phyloP scores from a whole-genome alignment of 2,888 invertebrate species.

The Ormyrus labotus region DNA sequence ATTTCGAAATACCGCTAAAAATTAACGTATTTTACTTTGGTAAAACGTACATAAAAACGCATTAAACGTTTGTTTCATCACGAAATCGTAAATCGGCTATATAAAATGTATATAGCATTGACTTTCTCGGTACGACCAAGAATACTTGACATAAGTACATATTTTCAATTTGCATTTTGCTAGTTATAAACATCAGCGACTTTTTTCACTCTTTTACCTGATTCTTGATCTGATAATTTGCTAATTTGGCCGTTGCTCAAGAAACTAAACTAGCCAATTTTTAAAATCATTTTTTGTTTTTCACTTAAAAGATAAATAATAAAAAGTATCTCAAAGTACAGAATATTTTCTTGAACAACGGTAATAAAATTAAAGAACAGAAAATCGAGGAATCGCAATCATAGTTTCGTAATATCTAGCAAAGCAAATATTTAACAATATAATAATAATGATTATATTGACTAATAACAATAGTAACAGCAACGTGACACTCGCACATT shows the following conservation, averaged over 20 bases:
- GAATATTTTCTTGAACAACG: conserved; percentile 33
- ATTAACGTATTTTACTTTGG: conserved; percentile 56
- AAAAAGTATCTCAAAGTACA: conserved; percentile 27
- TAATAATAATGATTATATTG: conserved; percentile 53
- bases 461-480: conserved; percentile 61
- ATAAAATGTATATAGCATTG: conserved; percentile 49
- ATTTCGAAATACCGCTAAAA: conserved; percentile 49
- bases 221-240: conserved; percentile 38
- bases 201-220: conserved; percentile 44
- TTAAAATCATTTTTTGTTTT: conserved; percentile 42
- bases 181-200: conserved; percentile 52
- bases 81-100: conserved; percentile 52
- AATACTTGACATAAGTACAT: conserved; percentile 56
- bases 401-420: conserved; percentile 46
- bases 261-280: conserved; percentile 26
- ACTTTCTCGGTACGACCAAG: conserved; percentile 54
- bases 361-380: conserved; percentile 26
- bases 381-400: conserved; percentile 49
- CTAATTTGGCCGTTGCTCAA: conserved; percentile 34
- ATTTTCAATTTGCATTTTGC: conserved; percentile 54
- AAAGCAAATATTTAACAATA: conserved; percentile 52
- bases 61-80: conserved; percentile 51
- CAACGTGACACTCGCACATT: conserved; percentile 60
- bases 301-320: conserved; percentile 27
- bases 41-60: conserved; percentile 56